Percentiles rank a stretch among this genome's conserved stretches.
phyloP scores from a whole-genome alignment of 2,888 invertebrate species.

The Nasonovia ribisnigri region DNA sequence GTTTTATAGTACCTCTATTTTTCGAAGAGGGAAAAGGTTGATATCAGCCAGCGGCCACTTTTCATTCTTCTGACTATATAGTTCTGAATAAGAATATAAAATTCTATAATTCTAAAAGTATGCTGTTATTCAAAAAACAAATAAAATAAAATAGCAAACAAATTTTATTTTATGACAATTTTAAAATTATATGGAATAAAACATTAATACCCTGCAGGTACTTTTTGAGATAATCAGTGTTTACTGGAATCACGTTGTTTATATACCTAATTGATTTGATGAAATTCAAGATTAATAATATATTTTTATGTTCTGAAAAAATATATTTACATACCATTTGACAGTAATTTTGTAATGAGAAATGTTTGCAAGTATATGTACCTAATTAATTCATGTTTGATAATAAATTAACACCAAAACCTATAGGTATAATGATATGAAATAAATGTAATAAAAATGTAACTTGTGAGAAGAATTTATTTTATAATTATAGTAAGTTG shows the following conservation, averaged over 20 bases:
- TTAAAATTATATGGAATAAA: no score
- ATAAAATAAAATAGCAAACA: not conserved
- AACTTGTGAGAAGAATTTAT: not conserved
- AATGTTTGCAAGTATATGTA: not conserved
- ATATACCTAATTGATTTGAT: not conserved
- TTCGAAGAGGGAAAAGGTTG: no score
- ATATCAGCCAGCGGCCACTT: no score
- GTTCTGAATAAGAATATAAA: not conserved
- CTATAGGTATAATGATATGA: not conserved
- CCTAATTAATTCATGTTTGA: not conserved
- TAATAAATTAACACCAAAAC: not conserved
- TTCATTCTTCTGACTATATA: no score
- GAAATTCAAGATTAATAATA: not conserved
- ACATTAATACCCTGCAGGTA: not conserved
- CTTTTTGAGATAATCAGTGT: not conserved
- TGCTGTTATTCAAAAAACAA: not conserved
- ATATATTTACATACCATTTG: not conserved
- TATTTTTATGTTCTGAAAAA: not conserved
- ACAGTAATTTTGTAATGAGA: not conserved
- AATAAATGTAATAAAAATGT: not conserved
- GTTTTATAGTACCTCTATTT: no score
- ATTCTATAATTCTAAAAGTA: not conserved
- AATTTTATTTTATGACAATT: no score
- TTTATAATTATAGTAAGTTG: not conserved
- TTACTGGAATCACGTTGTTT: not conserved